Base-by-base conservation (phyloP, 2,888 invertebrate species). In the Laothoe populi region DNA sequence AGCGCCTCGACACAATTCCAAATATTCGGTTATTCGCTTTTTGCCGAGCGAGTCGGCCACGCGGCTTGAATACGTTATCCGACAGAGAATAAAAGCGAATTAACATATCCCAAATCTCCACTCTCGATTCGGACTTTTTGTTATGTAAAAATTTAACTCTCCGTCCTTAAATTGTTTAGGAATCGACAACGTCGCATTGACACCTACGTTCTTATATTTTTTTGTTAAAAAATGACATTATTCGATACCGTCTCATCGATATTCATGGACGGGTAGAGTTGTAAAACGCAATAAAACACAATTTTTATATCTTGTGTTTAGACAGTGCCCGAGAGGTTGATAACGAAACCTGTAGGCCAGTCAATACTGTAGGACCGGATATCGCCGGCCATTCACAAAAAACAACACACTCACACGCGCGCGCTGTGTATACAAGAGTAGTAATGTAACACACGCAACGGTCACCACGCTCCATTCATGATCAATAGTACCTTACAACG, bases 321-420 rank as follows among this genome's bases (percentile, higher is more conserved):
- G 92, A 91, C 92, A 87, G 89, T 83, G 86, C 81, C 78, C 83
- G 88, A 86, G 87, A 88, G 86, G 57, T 82, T 90, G 92, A 92
- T 92, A 92, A 92, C 89, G 79, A 88, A 92, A 92, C 91, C 88
- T 88, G 92, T 86, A 87, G 78, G 70, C 79, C 82, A 76, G 79
- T 74, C 83, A 79, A 87, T 86, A 86, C 80, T 79, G 79, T 82
- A 84, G 82, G 90, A 90, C 92, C 92, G 92, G 92, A 92, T 91
- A 90, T 88, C 87, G 83, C 77, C 78, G 88, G 81, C 86, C 92
- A 92, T 92, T 92, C 92, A 92, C 90, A 91, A 92, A 92, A 91
- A 92, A 87, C 74, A 69, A 82, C 81, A 71, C 78, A 68, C 86
- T 78, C 86, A 83, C 86, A 76, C 68, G 68, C 73, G 72, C 57